These are phyloP conservation scores for Coracias cyanogaster DNA, from an alignment of 2,797 vertebrate genomes.

Conservation along the genomic window DNA sequence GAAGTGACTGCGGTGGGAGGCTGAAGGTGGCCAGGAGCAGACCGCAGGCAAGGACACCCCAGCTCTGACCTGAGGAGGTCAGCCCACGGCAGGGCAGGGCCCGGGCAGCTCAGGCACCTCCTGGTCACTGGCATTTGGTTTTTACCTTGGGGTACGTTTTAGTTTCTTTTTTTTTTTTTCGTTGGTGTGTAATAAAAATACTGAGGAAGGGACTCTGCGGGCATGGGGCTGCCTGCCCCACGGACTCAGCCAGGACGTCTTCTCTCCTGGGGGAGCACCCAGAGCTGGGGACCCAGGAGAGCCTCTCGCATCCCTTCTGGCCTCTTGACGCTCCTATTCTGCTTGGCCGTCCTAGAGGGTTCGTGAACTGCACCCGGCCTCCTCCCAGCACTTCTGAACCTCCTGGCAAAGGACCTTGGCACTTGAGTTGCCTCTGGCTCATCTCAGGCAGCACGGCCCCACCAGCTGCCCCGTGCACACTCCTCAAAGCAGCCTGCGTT, in stretches of 20 bases:
- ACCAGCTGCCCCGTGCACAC: slow-evolving; percentile 1
- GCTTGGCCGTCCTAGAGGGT: slow-evolving; percentile 18
- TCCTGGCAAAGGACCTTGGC: background rate
- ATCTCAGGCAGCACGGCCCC: background rate
- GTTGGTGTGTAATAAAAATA: slow-evolving; percentile 64
- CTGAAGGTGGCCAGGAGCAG: background rate
- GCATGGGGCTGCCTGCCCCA: slow-evolving; percentile 28
- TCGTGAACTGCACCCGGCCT: background rate
- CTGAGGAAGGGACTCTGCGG: slow-evolving; percentile 12
- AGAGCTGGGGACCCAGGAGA: background rate
- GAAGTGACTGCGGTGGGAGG: background rate
- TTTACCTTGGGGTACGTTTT: background rate
- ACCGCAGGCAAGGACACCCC: background rate
- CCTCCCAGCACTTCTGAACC: background rate
- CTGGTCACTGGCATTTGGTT: background rate
- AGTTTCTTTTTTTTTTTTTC: background rate
- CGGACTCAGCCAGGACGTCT: background rate
- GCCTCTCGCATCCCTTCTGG: background rate
- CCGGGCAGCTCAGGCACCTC: background rate
- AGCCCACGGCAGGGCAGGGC: background rate
- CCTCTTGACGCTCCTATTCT: background rate
- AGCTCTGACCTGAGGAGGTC: slow-evolving; percentile 2
- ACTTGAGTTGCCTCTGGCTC: background rate
- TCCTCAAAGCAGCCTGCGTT: slow-evolving; percentile 20
- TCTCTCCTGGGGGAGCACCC: background rate